Percentiles rank a stretch among this genome's conserved stretches.
These are phyloP conservation scores for Sipha flava DNA, from an alignment of 1,140 invertebrate species.

Conservation along the genomic window DNA sequence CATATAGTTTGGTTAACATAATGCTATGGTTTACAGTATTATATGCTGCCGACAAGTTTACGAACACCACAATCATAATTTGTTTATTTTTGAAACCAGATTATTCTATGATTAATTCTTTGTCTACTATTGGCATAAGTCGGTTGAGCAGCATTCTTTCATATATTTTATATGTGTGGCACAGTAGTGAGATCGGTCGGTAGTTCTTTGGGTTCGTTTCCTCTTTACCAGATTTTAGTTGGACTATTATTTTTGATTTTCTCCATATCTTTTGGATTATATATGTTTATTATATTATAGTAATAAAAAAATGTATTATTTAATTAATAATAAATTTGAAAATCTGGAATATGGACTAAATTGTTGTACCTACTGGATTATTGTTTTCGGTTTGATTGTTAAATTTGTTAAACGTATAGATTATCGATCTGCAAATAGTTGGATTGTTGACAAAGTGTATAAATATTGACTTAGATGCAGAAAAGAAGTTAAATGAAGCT, in stretches of 20 bases:
- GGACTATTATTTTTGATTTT: slow-evolving; percentile 28
- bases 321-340: too few species aligned
- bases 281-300: too few species aligned
- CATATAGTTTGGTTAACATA: background rate
- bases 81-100: slow-evolving; percentile 11
- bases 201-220: slow-evolving; percentile 29
- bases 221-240: slow-evolving; percentile 35
- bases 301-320: too few species aligned
- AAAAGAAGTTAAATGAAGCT: too few species aligned
- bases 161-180: slow-evolving; percentile 32
- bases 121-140: background rate
- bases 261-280: slow-evolving; percentile 23
- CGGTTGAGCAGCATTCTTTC: slow-evolving; percentile 33
- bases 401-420: too few species aligned
- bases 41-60: background rate
- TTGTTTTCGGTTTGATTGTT: too few species aligned
- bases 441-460: too few species aligned
- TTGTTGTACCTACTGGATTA: too few species aligned
- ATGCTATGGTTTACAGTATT: background rate
- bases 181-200: slow-evolving; percentile 33
- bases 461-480: too few species aligned
- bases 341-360: too few species aligned
- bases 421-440: too few species aligned
- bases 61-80: background rate
- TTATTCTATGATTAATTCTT: background rate